Base-by-base conservation (phyloP, 2,113 vertebrate genomes). In the Coracopsis vasa region DNA sequence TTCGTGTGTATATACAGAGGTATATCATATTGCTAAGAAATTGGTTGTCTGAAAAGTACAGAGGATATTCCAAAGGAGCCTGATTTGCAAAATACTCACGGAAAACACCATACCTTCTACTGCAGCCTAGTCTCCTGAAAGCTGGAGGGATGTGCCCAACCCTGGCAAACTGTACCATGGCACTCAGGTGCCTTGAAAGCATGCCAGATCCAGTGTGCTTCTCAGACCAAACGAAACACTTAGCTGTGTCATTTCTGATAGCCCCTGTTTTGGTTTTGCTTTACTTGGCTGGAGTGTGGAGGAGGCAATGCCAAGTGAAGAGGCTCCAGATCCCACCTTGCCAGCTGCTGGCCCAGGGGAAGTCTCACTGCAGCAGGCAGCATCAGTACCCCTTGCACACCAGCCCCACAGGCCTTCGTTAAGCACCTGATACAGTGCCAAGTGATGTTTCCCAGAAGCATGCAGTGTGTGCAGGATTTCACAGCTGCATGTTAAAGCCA, bases 261-360 rank as follows among this genome's bases (percentile, higher is more conserved):
- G 1, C 27, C 12, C 6, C 5, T 28, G 11, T 3, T 84, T 44
- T 33, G 11, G 0, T 75, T 93, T 67, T 64, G 14, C 21, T 74
- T 58, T 41, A 27, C 19, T 37, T 85, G 37, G n/a, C 42, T 82
- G 50, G 17, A 54, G 2, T 2, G 13, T 16, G 21, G 23, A 67
- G 17, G 0, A 3, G 7, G 0, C 45, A 71, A 11, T 0, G 2
- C 29, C 2, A 13, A 48, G 8, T 8, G 11, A 9, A 81, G 48
- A 69, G 2, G 15, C 19, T 80, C 27, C 39, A 44, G 1, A 5
- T 60, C 15, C 33, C 35, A 28, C 33, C 28, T 33, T 28, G 27
- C 42, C 86, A 82, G 25, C 47, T 24, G 3, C 31, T 42, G 11
- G 31, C 41, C 11, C 33, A 65, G 29, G 13, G 13, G 39, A 72